These are phyloP conservation scores for Drosophila subsilvestris DNA, from an alignment of 2,888 invertebrate genomes.

Conservation along the genomic window DNA sequence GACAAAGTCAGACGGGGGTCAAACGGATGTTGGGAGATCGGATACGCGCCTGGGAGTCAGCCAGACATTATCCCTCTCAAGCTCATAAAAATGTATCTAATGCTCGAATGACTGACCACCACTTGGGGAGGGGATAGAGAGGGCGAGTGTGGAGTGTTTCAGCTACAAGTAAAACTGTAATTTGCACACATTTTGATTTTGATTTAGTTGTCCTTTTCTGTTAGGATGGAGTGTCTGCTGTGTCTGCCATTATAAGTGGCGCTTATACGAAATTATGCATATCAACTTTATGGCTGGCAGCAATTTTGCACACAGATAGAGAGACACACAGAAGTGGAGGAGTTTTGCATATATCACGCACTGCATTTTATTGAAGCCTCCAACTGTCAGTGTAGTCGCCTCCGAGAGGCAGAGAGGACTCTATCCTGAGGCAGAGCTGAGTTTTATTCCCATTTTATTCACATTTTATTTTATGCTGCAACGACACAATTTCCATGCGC, in stretches of 20 bases:
- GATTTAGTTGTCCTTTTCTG: constrained; percentile 31
- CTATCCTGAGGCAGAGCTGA: not conserved
- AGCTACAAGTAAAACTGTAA: constrained; percentile 50
- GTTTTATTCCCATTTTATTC: constrained; percentile 46
- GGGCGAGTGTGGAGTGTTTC: not conserved
- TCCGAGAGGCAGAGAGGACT: not conserved
- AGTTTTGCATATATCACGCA: not conserved
- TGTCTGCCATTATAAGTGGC: constrained; percentile 47
- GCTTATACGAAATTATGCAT: constrained; percentile 76
- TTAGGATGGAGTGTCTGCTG: not conserved
- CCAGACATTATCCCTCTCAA: constrained; percentile 31
- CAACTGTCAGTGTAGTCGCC: constrained; percentile 16
- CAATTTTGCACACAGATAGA: constrained; percentile 41
- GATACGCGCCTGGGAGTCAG: not conserved
- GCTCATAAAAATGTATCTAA: constrained; percentile 57
- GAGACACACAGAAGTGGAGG: constrained; percentile 22
- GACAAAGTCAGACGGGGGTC: constrained; percentile 9
- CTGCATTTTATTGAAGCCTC: constrained; percentile 29
- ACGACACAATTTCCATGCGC: constrained; percentile 38
- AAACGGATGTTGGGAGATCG: constrained; percentile 16
- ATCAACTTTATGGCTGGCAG: constrained; percentile 65
- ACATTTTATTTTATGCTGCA: constrained; percentile 54
- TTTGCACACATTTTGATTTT: constrained; percentile 65
- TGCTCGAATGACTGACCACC: constrained; percentile 23
- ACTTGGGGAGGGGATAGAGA: not conserved